These are phyloP conservation scores for Rhea pennata DNA, from an alignment of 2,113 vertebrate species.

Conservation along the genomic window DNA sequence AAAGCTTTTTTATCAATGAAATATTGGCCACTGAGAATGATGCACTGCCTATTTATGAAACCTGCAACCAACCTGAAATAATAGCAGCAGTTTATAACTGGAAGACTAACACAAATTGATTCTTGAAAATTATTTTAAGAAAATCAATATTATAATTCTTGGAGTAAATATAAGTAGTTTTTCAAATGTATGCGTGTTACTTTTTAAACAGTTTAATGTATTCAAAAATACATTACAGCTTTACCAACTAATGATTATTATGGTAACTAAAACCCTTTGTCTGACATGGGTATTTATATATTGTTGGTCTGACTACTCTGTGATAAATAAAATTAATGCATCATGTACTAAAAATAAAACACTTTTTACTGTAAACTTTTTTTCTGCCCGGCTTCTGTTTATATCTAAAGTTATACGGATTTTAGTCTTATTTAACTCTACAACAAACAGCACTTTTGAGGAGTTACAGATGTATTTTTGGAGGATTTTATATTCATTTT, in stretches of 20 bases:
- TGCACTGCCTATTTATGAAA: neutral
- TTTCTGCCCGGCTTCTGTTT: neutral
- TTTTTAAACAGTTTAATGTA: neutral
- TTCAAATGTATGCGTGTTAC: neutral
- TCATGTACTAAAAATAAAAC: neutral
- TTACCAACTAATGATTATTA: neutral
- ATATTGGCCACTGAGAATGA: neutral
- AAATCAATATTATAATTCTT: neutral
- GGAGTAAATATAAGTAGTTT: neutral
- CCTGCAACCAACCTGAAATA: neutral
- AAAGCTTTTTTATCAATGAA: conserved; percentile 41
- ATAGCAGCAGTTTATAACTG: neutral
- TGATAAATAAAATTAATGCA: neutral
- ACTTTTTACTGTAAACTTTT: neutral
- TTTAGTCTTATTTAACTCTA: neutral
- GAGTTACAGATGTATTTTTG: neutral
- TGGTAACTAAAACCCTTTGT: neutral
- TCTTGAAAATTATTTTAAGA: neutral
- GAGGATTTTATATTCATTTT: neutral
- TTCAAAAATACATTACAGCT: neutral
- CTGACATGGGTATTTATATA: neutral
- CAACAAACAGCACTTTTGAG: neutral
- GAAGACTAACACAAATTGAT: neutral
- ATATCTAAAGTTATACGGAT: neutral
- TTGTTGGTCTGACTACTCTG: neutral